Evolutionary conservation across 2,797 vertebrate genomes (phyloP).

Genomic region (Acridotheres tristis): DNA sequence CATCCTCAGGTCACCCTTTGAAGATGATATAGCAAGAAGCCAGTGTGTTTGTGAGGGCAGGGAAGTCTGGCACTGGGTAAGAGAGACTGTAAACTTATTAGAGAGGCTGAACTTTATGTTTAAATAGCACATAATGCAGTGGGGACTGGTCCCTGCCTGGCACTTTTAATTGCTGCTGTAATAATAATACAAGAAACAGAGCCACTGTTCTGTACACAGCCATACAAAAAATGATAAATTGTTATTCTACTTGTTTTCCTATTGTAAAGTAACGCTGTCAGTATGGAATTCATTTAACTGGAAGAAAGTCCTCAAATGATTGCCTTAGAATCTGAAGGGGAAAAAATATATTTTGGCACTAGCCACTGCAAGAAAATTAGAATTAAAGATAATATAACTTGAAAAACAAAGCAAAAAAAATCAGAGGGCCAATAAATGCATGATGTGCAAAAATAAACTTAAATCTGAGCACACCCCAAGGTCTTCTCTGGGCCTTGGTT

Average conservation of each 20-base stretch:
- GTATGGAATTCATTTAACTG: slow-evolving; percentile 49
- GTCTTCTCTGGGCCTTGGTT: neutral
- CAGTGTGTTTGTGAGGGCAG: slow-evolving; percentile 11
- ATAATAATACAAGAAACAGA: slow-evolving; percentile 53
- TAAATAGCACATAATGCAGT: slow-evolving; percentile 58
- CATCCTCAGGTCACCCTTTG: neutral
- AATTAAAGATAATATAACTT: neutral
- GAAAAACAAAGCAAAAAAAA: neutral
- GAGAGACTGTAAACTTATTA: slow-evolving; percentile 59
- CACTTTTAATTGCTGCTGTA: slow-evolving; percentile 55
- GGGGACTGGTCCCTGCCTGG: slow-evolving; percentile 57
- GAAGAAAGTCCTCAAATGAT: slow-evolving; percentile 20
- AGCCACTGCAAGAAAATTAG: neutral
- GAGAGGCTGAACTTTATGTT: slow-evolving; percentile 41
- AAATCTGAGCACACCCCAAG: neutral
- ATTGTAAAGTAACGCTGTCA: slow-evolving; percentile 33
- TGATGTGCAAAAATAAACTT: neutral
- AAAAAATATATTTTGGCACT: neutral
- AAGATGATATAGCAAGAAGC: slow-evolving; percentile 15
- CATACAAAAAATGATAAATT: slow-evolving; percentile 50
- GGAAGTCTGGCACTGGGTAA: slow-evolving; percentile 30
- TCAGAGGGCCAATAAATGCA: neutral
- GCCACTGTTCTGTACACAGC: slow-evolving; percentile 5
- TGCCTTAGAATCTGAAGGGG: slow-evolving; percentile 13
- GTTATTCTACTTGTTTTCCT: slow-evolving; percentile 40